Base-by-base conservation (phyloP, 2,113 vertebrate species). In the Sebastes schlegelii region DNA sequence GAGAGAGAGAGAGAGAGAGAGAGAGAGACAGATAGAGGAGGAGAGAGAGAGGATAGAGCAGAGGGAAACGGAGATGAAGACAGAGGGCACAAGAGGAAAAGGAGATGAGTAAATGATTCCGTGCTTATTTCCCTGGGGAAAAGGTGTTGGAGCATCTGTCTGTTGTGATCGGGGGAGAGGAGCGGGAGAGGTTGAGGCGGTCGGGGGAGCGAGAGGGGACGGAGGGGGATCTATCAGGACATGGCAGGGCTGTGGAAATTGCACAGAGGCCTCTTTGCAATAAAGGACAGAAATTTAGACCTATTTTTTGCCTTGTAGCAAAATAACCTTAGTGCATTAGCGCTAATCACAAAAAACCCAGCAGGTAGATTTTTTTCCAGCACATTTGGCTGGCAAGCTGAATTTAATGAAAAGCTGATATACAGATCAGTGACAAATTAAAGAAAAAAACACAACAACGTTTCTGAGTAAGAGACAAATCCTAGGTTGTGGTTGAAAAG, bases 61-160 rank as follows among this genome's bases (percentile, higher is more conserved):
- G 26, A 60, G 85, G 62, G 75, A 82, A 78, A 84, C 10, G 66
- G 76, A 80, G 80, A 87, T 65, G 60, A 70, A 92, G 86, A 87
- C 52, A 90, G 79, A 87, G 82, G 88, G 65, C 78, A 90, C 82
- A 86, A 86, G 83, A 86, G 82, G 82, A 83, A 88, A 88, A 89
- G 76, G 79, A 87, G 88, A 93, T 90, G 91, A 93, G 93, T 94
- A 92, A 93, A 93, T 93, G 88, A 94, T 92, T 92, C 83, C 66
- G 23, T 85, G 79, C 88, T 94, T 94, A 94, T 94, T 93, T 93
- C 93, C 92, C 90, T 75, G 62, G 86, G 70, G 91, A 81, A 79
- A 76, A 77, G 87, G 90, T 87, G 89, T 90, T 88, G 86, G 85
- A 89, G 82, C 84, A 89, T 85, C 72, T 89, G 93, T 93, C 92